Evolutionary conservation across 2,113 vertebrate species (phyloP).

Genomic region (Phylloscopus trochilus): DNA sequence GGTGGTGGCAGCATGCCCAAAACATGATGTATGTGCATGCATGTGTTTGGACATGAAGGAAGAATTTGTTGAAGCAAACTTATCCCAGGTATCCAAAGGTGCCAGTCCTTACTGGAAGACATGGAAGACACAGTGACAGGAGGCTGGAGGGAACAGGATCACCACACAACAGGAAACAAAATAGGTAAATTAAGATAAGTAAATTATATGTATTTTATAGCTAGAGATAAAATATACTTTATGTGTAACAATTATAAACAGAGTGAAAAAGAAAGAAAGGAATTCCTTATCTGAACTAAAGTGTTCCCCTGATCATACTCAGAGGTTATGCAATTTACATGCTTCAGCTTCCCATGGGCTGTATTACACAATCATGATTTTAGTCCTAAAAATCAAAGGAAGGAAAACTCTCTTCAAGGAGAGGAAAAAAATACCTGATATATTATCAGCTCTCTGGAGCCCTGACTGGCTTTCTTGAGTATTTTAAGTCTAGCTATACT

Average conservation of each 20-base stretch:
- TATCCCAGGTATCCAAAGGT: neutral
- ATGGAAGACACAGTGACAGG: neutral
- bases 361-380: neutral
- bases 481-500: neutral
- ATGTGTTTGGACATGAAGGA: neutral
- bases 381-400: neutral
- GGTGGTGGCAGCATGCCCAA: neutral
- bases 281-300: neutral
- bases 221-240: neutral
- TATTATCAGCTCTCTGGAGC: neutral
- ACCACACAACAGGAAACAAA: neutral
- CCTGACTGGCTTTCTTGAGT: neutral
- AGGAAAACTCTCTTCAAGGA: neutral
- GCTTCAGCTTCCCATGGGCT: neutral
- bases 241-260: neutral
- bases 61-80: neutral
- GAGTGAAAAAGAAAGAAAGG: neutral
- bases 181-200: neutral
- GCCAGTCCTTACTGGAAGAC: neutral
- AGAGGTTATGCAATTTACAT: neutral
- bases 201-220: no score
- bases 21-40: accelerated
- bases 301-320: neutral
- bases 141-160: neutral
- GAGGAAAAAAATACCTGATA: neutral